These are phyloP conservation scores for Mythimna impura DNA, from an alignment of 2,888 invertebrate species.

Conservation along the genomic window DNA sequence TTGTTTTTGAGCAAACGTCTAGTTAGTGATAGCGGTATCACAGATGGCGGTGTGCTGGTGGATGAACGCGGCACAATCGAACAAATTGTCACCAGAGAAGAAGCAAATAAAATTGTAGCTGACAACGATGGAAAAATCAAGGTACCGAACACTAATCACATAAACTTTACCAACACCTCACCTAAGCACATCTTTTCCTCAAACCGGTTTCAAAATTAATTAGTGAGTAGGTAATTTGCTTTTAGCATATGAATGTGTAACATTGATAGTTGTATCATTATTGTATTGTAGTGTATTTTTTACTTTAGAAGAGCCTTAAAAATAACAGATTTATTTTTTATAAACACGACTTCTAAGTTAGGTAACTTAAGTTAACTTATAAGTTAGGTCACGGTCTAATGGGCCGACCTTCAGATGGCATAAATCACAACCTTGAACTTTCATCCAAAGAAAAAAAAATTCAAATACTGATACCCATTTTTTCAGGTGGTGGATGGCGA, in stretches of 20 bases:
- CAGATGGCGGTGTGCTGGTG: constrained; percentile 91
- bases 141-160: constrained; percentile 72
- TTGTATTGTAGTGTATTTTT: background rate
- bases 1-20: constrained; percentile 87
- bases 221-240: background rate
- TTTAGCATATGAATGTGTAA: background rate
- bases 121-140: constrained; percentile 87
- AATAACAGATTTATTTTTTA: background rate
- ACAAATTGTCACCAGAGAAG: constrained; percentile 85
- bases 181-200: constrained; percentile 3
- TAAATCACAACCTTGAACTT: constrained; percentile 7
- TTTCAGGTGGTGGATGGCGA: constrained; percentile 78
- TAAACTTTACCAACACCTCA: background rate
- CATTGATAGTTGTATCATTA: background rate
- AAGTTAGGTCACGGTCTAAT: constrained; percentile 35
- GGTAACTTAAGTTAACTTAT: too few relatives aligned
- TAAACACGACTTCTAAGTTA: constrained; percentile 3
- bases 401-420: background rate
- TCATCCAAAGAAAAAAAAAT: background rate
- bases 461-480: background rate
- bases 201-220: constrained; percentile 8
- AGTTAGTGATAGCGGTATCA: constrained; percentile 87
- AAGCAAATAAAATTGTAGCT: constrained; percentile 85
- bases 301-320: background rate
- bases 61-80: constrained; percentile 90